Evolutionary conservation across 2,888 invertebrate species (phyloP).

Genomic region (Camptogramma bilineatum): DNA sequence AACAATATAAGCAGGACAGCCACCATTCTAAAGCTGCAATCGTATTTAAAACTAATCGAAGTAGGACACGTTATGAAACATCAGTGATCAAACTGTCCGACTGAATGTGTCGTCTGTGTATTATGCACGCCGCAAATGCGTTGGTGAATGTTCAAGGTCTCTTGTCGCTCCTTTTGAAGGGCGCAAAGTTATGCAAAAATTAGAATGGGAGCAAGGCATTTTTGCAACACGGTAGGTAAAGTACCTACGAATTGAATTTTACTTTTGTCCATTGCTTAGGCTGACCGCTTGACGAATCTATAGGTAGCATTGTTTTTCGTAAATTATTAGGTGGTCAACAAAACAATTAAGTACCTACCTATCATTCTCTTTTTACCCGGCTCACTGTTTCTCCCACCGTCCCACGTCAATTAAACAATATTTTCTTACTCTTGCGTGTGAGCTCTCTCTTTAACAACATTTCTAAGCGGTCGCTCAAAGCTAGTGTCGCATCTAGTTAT

Average conservation of each 20-base stretch:
- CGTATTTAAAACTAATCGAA: constrained; percentile 9
- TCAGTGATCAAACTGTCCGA: constrained; percentile 1
- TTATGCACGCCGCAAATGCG: constrained; percentile 2
- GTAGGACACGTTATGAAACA: constrained; percentile 14
- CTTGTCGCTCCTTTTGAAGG: constrained; percentile 12
- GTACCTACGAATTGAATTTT: background rate
- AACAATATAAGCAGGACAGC: background rate
- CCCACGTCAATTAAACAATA: too few relatives aligned
- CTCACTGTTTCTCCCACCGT: too few relatives aligned
- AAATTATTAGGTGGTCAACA: too few relatives aligned
- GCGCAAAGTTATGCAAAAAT: constrained; percentile 19
- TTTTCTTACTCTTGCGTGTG: too few relatives aligned
- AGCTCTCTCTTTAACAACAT: too few relatives aligned
- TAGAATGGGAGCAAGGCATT: constrained; percentile 2
- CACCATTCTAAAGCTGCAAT: constrained; percentile 10
- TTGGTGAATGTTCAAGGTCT: constrained; percentile 20
- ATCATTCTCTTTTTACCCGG: too few relatives aligned
- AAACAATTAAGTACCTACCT: too few relatives aligned
- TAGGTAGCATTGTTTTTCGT: too few relatives aligned
- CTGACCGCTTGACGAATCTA: too few relatives aligned
- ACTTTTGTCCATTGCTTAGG: too few relatives aligned
- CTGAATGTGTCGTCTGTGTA: constrained; percentile 2
- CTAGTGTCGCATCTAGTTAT: too few relatives aligned
- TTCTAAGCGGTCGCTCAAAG: too few relatives aligned
- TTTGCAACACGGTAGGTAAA: background rate